phyloP scores from a whole-genome alignment of 2,888 invertebrate genomes.

The Leuctra nigra region DNA sequence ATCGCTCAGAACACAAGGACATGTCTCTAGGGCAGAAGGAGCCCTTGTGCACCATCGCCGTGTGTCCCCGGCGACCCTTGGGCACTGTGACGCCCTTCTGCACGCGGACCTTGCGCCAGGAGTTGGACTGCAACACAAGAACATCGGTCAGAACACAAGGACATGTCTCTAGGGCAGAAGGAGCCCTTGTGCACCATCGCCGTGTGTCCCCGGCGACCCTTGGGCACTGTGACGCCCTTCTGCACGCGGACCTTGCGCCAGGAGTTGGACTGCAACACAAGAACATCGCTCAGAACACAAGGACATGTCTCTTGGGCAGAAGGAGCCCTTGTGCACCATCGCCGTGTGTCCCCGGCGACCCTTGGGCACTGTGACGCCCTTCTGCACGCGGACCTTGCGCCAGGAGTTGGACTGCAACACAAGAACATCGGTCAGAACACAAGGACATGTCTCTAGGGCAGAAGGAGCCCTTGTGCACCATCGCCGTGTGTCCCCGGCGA shows the following conservation, averaged over 20 bases:
- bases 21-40: too few species aligned
- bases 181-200: constrained; percentile 69
- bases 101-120: constrained; percentile 53
- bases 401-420: constrained; percentile 48
- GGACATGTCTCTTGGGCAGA: too few species aligned
- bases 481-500: constrained; percentile 74
- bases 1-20: not conserved
- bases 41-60: constrained; percentile 69
- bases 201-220: constrained; percentile 74
- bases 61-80: constrained; percentile 75
- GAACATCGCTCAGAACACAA: not conserved
- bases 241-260: constrained; percentile 55
- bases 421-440: too few species aligned
- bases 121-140: constrained; percentile 43
- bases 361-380: constrained; percentile 54
- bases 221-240: constrained; percentile 53
- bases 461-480: constrained; percentile 66
- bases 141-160: not conserved
- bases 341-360: constrained; percentile 79
- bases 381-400: constrained; percentile 52
- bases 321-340: constrained; percentile 64
- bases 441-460: too few species aligned
- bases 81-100: constrained; percentile 53
- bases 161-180: too few species aligned
- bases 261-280: constrained; percentile 43